These are phyloP conservation scores for Ophiodon elongatus DNA, from an alignment of 2,113 vertebrate species.

Conservation along the genomic window DNA sequence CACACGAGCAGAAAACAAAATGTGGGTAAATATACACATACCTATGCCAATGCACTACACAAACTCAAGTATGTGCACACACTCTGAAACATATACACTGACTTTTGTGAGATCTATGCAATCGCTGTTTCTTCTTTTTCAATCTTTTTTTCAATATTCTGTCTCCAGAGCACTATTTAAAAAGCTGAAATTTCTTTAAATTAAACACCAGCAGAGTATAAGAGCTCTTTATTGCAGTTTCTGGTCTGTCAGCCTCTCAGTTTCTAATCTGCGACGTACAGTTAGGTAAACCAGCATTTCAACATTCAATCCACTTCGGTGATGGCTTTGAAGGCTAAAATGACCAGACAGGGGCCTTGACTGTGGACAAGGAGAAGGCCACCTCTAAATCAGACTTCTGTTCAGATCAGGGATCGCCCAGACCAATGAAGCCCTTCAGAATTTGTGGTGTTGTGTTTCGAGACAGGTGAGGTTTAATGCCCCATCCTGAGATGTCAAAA, in stretches of 20 bases:
- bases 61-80: not conserved
- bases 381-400: conserved; percentile 67
- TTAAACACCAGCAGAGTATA: conserved; percentile 5
- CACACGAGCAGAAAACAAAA: conserved; percentile 5
- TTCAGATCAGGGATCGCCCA: conserved; percentile 39
- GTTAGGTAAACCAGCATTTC: conserved; percentile 27
- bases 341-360: conserved; percentile 43
- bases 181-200: not conserved
- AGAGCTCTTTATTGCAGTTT: not conserved
- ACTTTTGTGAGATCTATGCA: not conserved
- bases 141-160: not conserved
- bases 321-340: conserved; percentile 38
- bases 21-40: not conserved
- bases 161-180: not conserved
- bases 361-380: conserved; percentile 44
- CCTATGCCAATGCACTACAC: too few species aligned
- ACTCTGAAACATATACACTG: not conserved
- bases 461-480: conserved; percentile 62
- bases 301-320: conserved; percentile 36
- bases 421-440: conserved; percentile 54
- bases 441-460: conserved; percentile 55
- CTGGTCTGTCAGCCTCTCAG: conserved; percentile 17
- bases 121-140: not conserved
- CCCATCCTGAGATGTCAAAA: conserved; percentile 37
- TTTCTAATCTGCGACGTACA: conserved; percentile 26